These are phyloP conservation scores for Psittacula derbiana DNA, from an alignment of 2,797 vertebrate species.

Conservation along the genomic window DNA sequence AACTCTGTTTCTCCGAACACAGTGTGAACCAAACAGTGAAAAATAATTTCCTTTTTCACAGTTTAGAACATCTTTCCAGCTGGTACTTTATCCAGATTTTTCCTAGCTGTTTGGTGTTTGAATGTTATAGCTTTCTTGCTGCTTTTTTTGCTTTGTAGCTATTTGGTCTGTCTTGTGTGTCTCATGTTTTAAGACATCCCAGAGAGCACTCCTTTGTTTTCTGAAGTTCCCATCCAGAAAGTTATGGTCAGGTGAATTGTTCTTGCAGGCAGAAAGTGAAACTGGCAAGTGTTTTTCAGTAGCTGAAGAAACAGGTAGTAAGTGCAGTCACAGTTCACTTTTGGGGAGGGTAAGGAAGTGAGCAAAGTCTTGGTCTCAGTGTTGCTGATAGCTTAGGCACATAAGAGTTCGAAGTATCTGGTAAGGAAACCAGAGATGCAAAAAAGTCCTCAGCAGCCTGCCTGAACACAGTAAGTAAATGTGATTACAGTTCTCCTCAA, in stretches of 20 bases:
- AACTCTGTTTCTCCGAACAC: background rate
- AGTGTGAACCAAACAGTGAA: background rate
- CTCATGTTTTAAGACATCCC: background rate
- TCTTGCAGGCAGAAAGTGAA: background rate
- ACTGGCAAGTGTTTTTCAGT: background rate
- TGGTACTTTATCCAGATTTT: background rate
- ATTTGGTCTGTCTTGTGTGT: background rate
- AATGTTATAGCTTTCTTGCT: background rate
- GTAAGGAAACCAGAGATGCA: background rate
- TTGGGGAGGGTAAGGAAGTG: background rate
- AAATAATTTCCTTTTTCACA: slow-evolving; percentile 22
- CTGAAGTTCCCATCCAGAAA: background rate
- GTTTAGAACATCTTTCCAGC: background rate
- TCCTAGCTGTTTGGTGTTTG: background rate
- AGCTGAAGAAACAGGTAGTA: background rate
- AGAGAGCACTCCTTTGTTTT: background rate
- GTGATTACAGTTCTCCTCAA: background rate
- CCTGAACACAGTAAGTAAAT: background rate
- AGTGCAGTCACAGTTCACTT: background rate
- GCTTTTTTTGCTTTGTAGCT: background rate
- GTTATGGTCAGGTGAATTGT: background rate
- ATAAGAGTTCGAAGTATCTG: background rate
- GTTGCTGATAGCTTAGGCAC: background rate
- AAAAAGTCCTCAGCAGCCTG: background rate
- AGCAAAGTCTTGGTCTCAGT: background rate